A percentile compares a stretch with the other conserved stretches of the same genome.
Evolutionary conservation across 2,888 invertebrate species (phyloP).

Genomic region (Habrosyne pyritoides): DNA sequence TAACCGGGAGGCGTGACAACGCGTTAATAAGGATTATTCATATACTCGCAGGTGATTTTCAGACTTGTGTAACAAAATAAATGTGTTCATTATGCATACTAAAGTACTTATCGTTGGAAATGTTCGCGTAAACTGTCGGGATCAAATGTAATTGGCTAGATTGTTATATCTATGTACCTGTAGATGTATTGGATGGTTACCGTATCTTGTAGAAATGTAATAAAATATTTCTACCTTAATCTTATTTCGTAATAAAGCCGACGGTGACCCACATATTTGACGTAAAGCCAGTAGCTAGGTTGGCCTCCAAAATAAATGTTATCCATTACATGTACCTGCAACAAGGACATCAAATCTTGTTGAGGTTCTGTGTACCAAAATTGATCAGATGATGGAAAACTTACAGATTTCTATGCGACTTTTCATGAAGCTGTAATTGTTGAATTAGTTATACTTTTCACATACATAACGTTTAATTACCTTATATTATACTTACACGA

Average conservation of each 20-base stretch:
- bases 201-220: background rate
- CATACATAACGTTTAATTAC: constrained; percentile 10
- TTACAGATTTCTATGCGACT: too few species aligned
- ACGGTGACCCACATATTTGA: constrained; percentile 1
- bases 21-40: constrained; percentile 9
- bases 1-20: constrained; percentile 11
- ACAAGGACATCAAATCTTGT: background rate
- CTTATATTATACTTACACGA: constrained; percentile 22
- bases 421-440: background rate
- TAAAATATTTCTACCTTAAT: constrained; percentile 3
- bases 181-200: background rate
- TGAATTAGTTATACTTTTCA: background rate
- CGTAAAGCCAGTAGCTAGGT: background rate
- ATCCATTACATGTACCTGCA: background rate
- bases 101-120: background rate
- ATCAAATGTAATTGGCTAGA: background rate
- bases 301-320: background rate
- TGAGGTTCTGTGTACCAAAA: background rate
- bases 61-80: background rate
- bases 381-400: background rate
- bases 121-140: background rate
- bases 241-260: constrained; percentile 1
- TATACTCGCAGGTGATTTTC: background rate
- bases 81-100: background rate
- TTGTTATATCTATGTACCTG: background rate